Percentiles rank a stretch among this genome's conserved stretches.
Conservation (phyloP, 2,888 invertebrate genomes). For the Drosophila fulvimacula region DNA sequence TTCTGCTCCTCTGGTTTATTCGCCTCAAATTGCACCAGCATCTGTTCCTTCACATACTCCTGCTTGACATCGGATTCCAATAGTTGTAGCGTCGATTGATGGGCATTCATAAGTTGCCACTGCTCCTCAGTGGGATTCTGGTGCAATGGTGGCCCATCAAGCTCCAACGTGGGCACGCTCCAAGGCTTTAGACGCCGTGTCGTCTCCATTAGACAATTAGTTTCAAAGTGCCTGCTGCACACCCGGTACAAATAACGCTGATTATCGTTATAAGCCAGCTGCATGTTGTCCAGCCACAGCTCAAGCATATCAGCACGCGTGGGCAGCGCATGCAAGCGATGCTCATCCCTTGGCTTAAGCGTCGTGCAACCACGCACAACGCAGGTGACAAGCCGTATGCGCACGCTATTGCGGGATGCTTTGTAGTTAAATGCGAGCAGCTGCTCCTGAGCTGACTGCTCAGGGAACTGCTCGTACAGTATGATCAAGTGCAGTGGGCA, state of each 20-base stretch:
- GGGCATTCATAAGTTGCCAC: conserved; percentile 58
- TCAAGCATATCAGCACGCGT: conserved; percentile 51
- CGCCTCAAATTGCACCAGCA: background rate
- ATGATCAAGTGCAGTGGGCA: conserved; percentile 67
- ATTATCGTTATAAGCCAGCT: conserved; percentile 61
- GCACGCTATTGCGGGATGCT: conserved; percentile 43
- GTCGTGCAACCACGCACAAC: conserved; percentile 57
- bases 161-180: conserved; percentile 75
- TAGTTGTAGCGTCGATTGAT: background rate
- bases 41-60: background rate
- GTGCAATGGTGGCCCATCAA: conserved; percentile 45
- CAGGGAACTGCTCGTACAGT: conserved; percentile 25
- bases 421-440: conserved; percentile 43
- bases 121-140: conserved; percentile 49
- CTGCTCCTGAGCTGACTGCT: conserved; percentile 21
- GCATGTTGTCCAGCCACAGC: conserved; percentile 76
- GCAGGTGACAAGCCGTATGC: conserved; percentile 59
- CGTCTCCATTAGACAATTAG: conserved; percentile 56
- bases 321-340: conserved; percentile 67
- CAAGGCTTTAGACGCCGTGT: conserved; percentile 69
- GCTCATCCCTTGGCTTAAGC: conserved; percentile 54
- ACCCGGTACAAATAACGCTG: conserved; percentile 72
- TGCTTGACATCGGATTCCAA: conserved; percentile 32
- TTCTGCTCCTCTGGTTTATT: background rate
- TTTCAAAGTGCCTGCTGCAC: conserved; percentile 78